A percentile compares a stretch with the other conserved stretches of the same genome.
Evolutionary conservation across 2,888 invertebrate species (phyloP).

Genomic region (Drosophila merina): DNA sequence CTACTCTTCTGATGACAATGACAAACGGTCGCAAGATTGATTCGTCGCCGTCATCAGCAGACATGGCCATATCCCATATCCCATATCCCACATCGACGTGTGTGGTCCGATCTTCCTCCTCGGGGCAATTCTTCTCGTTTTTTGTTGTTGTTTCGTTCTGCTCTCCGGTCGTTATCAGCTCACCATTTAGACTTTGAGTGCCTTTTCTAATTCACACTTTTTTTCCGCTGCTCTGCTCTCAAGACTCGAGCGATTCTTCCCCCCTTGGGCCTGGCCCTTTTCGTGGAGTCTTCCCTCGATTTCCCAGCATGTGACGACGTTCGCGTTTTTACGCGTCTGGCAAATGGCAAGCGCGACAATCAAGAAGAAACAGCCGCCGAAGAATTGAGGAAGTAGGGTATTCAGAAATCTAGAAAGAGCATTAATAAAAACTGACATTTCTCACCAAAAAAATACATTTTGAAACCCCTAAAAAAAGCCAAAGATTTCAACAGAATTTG

Average conservation of each 20-base stretch:
- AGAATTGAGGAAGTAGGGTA: conserved; percentile 25
- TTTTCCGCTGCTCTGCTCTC: conserved; percentile 30
- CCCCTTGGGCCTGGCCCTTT: conserved; percentile 13
- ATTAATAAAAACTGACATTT: too few relatives aligned
- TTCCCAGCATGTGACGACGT: conserved; percentile 68
- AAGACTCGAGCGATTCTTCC: conserved; percentile 16
- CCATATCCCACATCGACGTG: conserved; percentile 11
- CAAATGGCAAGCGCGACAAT: conserved; percentile 28
- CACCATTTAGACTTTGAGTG: conserved; percentile 74
- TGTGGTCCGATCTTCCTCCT: conserved; percentile 41
- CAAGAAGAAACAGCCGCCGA: conserved; percentile 1
- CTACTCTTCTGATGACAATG: conserved; percentile 52
- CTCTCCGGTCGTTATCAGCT: conserved; percentile 48
- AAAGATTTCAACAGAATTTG: too few relatives aligned
- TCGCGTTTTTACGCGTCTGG: conserved; percentile 65
- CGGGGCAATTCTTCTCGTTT: conserved; percentile 22
- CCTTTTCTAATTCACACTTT: conserved; percentile 78
- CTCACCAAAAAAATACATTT: background rate
- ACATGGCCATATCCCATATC: conserved; percentile 9
- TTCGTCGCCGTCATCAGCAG: conserved; percentile 50
- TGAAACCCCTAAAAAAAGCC: background rate
- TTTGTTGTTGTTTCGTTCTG: conserved; percentile 9
- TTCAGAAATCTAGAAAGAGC: too few relatives aligned
- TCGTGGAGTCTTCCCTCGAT: conserved; percentile 7
- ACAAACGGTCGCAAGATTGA: conserved; percentile 67